Conservation (phyloP, 2,797 vertebrate genomes). For the Aldrovandia affinis region DNA sequence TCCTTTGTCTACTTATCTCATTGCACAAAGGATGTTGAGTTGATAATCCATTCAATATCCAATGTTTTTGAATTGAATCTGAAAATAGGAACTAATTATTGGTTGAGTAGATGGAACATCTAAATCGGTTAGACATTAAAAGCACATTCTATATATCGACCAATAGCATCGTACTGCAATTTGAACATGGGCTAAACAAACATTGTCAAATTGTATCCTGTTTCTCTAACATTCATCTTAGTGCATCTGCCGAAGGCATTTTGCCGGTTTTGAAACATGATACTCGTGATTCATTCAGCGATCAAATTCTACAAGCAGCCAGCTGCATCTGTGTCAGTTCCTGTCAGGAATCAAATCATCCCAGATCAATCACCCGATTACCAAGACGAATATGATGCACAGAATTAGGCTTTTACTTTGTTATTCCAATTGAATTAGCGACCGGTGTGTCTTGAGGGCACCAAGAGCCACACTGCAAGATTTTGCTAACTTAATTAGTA, state of each 20-base stretch:
- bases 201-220: not conserved
- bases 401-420: constrained; percentile 53
- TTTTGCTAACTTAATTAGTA: constrained; percentile 57
- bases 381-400: constrained; percentile 53
- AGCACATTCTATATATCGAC: not conserved
- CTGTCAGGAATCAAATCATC: constrained; percentile 61
- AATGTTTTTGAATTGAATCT: constrained; percentile 21
- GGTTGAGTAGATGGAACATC: constrained; percentile 17
- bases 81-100: constrained; percentile 10
- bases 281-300: constrained; percentile 62
- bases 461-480: constrained; percentile 36
- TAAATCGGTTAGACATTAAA: constrained; percentile 30
- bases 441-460: constrained; percentile 20
- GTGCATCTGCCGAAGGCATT: constrained; percentile 39
- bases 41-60: constrained; percentile 25
- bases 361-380: constrained; percentile 72
- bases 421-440: constrained; percentile 49
- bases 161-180: not conserved
- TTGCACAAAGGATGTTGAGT: constrained; percentile 11
- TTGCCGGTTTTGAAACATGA: constrained; percentile 54
- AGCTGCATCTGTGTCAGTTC: constrained; percentile 66
- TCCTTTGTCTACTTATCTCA: not conserved
- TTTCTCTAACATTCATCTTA: not conserved
- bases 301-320: constrained; percentile 60
- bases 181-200: not conserved